phyloP scores from a whole-genome alignment of 2,113 vertebrate species.

The Electrona antarctica region DNA sequence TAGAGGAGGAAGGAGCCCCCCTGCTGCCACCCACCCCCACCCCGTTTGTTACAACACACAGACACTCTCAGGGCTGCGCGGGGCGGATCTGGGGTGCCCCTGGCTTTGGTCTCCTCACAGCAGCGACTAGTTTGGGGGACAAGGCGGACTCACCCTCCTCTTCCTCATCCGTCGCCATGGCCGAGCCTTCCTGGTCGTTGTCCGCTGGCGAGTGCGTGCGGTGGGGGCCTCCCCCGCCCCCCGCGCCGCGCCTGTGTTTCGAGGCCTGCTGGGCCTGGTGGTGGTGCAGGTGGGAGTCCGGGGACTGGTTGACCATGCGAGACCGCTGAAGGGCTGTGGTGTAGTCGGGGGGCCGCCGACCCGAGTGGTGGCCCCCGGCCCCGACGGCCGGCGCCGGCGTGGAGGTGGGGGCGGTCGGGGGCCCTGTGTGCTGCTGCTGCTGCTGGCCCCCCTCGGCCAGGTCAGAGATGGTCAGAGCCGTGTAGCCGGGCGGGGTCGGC shows the following conservation, averaged over 20 bases:
- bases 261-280: conserved; percentile 64
- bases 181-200: conserved; percentile 57
- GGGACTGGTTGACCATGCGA: conserved; percentile 90
- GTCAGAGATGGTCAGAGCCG: conserved; percentile 92
- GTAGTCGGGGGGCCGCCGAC: conserved; percentile 94
- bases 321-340: conserved; percentile 95
- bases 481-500: conserved; percentile 94
- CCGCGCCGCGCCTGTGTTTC: conserved; percentile 9
- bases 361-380: conserved; percentile 63
- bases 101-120: conserved; percentile 77
- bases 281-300: conserved; percentile 80
- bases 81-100: conserved; percentile 70
- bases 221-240: conserved; percentile 45
- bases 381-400: not conserved
- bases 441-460: conserved; percentile 81
- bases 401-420: conserved; percentile 30
- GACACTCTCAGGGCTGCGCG: conserved; percentile 72
- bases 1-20: too few species aligned
- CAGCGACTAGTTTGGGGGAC: conserved; percentile 80
- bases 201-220: conserved; percentile 60
- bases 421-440: conserved; percentile 21
- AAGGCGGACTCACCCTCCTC: conserved; percentile 89
- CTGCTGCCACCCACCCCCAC: not conserved
- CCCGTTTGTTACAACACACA: conserved; percentile 69
- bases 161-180: conserved; percentile 73